These are phyloP conservation scores for Panurus biarmicus DNA, from an alignment of 2,113 vertebrate genomes.

Conservation along the genomic window DNA sequence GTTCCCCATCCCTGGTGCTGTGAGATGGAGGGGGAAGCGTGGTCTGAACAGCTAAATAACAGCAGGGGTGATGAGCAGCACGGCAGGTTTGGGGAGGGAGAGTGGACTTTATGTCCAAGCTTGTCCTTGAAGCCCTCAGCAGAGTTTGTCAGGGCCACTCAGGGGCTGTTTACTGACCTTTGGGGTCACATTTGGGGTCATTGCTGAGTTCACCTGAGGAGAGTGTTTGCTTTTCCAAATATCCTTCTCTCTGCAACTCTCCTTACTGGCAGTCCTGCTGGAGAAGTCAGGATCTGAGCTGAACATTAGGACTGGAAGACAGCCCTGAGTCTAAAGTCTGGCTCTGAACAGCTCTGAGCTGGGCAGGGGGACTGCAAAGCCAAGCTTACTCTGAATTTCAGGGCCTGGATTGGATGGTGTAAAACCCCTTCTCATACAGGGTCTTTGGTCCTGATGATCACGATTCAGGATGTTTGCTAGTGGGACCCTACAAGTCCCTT, in stretches of 20 bases:
- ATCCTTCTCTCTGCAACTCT: neutral
- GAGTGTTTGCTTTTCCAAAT: neutral
- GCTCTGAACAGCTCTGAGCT: neutral
- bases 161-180: neutral
- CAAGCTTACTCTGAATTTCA: neutral
- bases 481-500: neutral
- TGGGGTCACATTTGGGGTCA: neutral
- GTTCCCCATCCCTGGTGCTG: neutral
- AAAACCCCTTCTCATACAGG: neutral
- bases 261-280: neutral
- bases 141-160: neutral
- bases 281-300: neutral
- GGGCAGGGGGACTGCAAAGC: neutral
- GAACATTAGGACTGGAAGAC: neutral
- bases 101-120: neutral
- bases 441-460: neutral
- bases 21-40: neutral
- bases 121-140: neutral
- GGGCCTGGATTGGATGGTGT: neutral
- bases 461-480: neutral
- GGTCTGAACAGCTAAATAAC: neutral
- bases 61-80: neutral
- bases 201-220: neutral
- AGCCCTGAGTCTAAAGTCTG: neutral
- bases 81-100: neutral